These are phyloP conservation scores for Promerops cafer DNA, from an alignment of 2,113 vertebrate genomes.

Conservation along the genomic window DNA sequence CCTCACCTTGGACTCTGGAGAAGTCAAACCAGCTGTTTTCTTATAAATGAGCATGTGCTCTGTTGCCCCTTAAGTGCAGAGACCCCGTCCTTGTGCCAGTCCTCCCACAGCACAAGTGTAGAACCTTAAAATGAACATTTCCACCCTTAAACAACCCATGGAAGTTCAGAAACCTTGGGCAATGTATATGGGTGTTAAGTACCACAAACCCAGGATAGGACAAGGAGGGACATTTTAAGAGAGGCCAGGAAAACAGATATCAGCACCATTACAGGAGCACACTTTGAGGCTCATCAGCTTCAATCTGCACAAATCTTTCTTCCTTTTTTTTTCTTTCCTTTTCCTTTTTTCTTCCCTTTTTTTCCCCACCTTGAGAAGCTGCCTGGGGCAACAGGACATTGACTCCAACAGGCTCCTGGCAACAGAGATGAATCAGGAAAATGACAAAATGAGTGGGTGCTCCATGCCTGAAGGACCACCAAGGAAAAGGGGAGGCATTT, in stretches of 20 bases:
- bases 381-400: not conserved
- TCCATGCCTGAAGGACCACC: not conserved
- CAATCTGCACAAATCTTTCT: not conserved
- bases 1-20: not conserved
- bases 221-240: not conserved
- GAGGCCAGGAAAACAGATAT: not conserved
- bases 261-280: not conserved
- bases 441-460: not conserved
- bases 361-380: not conserved
- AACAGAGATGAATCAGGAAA: not conserved
- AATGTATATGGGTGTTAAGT: accelerated
- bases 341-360: not conserved
- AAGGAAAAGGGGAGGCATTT: not conserved
- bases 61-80: not conserved
- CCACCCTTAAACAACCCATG: not conserved
- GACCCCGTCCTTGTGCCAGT: not conserved
- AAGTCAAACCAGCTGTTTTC: not conserved
- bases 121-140: not conserved
- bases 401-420: not conserved
- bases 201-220: accelerated
- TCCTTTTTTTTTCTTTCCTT: not conserved
- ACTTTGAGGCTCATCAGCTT: not conserved
- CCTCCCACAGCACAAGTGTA: not conserved
- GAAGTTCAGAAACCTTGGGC: not conserved
- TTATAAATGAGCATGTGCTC: not conserved